These are phyloP conservation scores for Neoaliturus tenellus DNA, from an alignment of 2,888 invertebrate species.

Conservation along the genomic window DNA sequence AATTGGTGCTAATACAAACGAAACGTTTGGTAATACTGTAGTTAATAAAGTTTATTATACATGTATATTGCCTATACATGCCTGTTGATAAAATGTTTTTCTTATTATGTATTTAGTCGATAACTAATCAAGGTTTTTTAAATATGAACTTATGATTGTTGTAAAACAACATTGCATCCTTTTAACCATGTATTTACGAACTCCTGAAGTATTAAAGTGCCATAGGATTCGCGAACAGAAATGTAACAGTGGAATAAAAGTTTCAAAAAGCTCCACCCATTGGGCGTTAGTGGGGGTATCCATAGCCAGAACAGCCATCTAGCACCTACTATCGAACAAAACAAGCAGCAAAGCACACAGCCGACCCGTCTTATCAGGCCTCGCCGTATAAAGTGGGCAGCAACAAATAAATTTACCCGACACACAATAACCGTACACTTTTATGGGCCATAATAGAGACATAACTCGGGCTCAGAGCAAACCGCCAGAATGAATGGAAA, in stretches of 20 bases:
- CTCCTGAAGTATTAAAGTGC: too few species aligned
- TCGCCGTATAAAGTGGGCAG: conserved; percentile 33
- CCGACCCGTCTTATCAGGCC: not conserved
- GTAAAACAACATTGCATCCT: too few species aligned
- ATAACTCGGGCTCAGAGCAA: conserved; percentile 36
- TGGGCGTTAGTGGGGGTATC: not conserved
- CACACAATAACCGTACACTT: conserved; percentile 41
- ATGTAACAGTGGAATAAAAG: not conserved
- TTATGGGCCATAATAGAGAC: conserved; percentile 42
- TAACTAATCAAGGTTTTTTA: too few species aligned
- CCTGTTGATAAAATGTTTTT: too few species aligned
- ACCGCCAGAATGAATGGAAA: conserved; percentile 42
- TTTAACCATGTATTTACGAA: too few species aligned
- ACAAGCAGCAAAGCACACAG: not conserved
- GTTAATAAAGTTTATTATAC: too few species aligned
- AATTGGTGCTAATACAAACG: too few species aligned
- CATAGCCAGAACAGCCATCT: not conserved
- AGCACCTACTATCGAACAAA: conserved; percentile 13
- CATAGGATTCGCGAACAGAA: not conserved
- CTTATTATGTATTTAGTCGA: too few species aligned
- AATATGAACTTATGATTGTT: too few species aligned
- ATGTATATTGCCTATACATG: too few species aligned
- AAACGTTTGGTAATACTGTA: too few species aligned
- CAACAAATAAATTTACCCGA: conserved; percentile 32
- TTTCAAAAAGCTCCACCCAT: not conserved